Percentiles rank a stretch among this genome's conserved stretches.
Evolutionary conservation across 2,888 invertebrate species (phyloP).

Genomic region (Diogma glabrata): DNA sequence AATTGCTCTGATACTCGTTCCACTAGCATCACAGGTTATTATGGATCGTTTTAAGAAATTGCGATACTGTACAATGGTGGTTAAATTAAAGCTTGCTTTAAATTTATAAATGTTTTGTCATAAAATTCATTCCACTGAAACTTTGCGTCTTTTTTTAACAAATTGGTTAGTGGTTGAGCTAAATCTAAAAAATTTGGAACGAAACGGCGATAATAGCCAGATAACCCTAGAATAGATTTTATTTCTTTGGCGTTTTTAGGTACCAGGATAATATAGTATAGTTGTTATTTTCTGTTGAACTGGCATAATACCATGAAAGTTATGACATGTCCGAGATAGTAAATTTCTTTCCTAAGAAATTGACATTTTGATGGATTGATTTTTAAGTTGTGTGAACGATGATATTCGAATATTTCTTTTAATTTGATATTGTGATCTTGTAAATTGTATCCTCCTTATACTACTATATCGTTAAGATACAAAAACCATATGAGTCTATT

Average conservation of each 20-base stretch:
- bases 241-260: neutral
- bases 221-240: neutral
- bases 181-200: neutral
- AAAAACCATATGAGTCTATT: neutral
- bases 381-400: neutral
- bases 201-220: neutral
- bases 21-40: too few species aligned
- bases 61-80: too few species aligned
- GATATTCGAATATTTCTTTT: neutral
- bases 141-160: neutral
- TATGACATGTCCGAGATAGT: too few species aligned
- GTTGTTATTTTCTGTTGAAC: neutral
- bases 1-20: too few species aligned
- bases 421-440: neutral
- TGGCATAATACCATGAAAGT: neutral
- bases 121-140: neutral
- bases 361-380: too few species aligned
- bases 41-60: too few species aligned
- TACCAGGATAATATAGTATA: neutral
- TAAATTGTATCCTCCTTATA: constrained; percentile 3
- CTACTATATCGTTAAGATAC: neutral
- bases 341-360: too few species aligned
- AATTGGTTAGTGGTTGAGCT: neutral
- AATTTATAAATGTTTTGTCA: neutral
- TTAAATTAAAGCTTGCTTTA: too few species aligned